Percentiles rank a stretch among this genome's conserved stretches.
Conservation (phyloP, 2,113 vertebrate genomes). For the Phaethornis superciliosus region DNA sequence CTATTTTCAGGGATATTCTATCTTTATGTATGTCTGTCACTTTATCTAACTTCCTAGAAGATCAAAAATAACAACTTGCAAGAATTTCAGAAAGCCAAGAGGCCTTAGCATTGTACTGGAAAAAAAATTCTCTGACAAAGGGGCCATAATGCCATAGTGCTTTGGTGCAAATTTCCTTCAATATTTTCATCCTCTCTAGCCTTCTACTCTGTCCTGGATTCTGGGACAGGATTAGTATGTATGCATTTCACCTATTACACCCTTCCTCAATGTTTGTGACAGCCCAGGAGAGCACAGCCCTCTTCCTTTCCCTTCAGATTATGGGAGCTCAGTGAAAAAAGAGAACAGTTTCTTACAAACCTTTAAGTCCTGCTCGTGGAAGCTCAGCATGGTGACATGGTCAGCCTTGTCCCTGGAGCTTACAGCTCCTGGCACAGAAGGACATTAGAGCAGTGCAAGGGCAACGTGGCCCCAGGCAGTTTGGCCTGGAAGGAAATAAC, state of each 20-base stretch:
- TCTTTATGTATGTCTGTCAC: background rate
- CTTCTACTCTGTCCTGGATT: background rate
- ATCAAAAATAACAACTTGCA: background rate
- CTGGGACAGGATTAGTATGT: background rate
- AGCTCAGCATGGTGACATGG: fast-evolving
- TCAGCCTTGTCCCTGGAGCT: background rate
- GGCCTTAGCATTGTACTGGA: background rate
- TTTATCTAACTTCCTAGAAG: conserved; percentile 1
- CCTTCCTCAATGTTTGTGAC: background rate
- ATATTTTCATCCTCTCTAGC: background rate
- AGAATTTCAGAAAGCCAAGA: background rate
- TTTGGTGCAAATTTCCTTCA: background rate
- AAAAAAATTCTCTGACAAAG: background rate
- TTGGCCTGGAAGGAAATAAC: background rate
- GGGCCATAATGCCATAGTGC: background rate
- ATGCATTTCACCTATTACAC: background rate
- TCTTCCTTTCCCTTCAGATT: background rate
- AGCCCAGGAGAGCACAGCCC: background rate
- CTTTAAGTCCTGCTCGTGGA: background rate
- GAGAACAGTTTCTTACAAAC: background rate
- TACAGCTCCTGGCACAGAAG: background rate
- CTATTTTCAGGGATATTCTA: background rate
- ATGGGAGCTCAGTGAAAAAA: background rate
- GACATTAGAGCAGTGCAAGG: background rate
- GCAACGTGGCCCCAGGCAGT: background rate